A percentile compares a stretch with the other conserved stretches of the same genome.
Conservation (phyloP, 2,888 invertebrate genomes). For the Cheilosia pagana region DNA sequence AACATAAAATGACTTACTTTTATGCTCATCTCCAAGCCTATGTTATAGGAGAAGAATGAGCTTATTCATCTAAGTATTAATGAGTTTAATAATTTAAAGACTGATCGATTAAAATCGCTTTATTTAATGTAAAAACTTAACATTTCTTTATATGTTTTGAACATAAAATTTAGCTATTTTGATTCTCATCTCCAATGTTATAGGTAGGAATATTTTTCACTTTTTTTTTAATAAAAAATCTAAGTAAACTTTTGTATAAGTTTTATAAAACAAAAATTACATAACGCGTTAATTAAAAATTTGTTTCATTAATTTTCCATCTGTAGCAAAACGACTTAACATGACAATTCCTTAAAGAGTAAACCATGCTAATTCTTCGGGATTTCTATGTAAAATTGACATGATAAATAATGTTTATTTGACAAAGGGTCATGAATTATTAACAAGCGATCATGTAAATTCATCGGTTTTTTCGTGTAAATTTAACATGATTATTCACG, state of each 20-base stretch:
- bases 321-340: neutral
- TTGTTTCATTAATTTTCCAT: neutral
- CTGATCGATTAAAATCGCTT: too few species aligned
- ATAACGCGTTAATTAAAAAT: too few species aligned
- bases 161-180: too few species aligned
- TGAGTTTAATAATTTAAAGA: too few species aligned
- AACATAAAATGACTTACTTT: neutral
- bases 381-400: too few species aligned
- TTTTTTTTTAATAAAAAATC: neutral
- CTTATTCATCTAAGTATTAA: too few species aligned
- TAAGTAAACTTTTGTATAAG: too few species aligned
- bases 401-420: neutral
- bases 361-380: too few species aligned
- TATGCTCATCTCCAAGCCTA: neutral
- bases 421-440: neutral
- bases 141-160: too few species aligned
- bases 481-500: conserved; percentile 7
- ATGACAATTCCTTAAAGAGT: neutral
- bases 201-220: neutral
- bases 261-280: neutral
- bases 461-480: neutral
- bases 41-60: too few species aligned
- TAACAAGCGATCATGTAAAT: neutral
- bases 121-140: too few species aligned
- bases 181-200: neutral